Evolutionary conservation across 1,140 invertebrate species (phyloP).

Genomic region (Steinernema khuongi): DNA sequence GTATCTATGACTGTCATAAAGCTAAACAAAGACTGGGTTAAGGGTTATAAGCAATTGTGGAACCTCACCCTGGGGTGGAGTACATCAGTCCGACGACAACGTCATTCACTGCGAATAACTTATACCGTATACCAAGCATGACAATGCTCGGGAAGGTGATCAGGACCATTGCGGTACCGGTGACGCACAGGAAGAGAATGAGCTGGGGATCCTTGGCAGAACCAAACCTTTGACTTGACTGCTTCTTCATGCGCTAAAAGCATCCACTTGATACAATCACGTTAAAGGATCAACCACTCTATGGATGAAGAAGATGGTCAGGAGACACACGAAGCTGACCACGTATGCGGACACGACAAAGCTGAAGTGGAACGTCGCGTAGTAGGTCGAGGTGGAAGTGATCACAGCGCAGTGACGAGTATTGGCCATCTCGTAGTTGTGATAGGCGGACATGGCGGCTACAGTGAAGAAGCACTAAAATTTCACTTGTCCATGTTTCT

Average conservation of each 20-base stretch:
- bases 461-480: neutral
- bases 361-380: slow-evolving; percentile 17
- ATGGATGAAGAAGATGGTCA: neutral
- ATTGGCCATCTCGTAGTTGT: neutral
- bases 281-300: neutral
- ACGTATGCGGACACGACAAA: slow-evolving; percentile 9
- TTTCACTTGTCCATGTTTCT: neutral
- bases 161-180: neutral
- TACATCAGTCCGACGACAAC: slow-evolving; percentile 8
- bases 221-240: neutral
- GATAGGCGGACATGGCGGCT: neutral
- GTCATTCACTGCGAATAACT: neutral
- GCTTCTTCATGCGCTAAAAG: neutral
- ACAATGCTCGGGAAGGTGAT: slow-evolving; percentile 7
- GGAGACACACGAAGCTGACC: neutral
- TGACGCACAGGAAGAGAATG: neutral
- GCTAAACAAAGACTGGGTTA: neutral
- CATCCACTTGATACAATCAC: neutral
- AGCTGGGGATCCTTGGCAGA: neutral
- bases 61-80: slow-evolving; percentile 13
- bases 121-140: slow-evolving; percentile 7
- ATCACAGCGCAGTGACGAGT: neutral
- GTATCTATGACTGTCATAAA: neutral
- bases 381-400: neutral
- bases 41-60: neutral